These are phyloP conservation scores for Equus quagga DNA, from an alignment of 2,113 vertebrate species.

Conservation along the genomic window DNA sequence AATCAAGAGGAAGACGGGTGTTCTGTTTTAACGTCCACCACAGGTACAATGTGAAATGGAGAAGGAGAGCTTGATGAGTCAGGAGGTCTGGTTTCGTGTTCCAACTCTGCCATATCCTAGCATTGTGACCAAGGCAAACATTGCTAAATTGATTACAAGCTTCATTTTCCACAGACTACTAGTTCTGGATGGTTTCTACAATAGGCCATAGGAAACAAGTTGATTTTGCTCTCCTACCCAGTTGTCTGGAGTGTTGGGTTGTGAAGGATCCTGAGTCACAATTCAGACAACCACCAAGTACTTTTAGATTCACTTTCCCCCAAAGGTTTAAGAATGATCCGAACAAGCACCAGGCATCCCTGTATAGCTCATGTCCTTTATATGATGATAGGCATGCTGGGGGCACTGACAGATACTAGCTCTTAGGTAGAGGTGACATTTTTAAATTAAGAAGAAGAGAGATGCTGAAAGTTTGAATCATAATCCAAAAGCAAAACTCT, in stretches of 20 bases:
- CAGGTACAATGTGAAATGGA: not conserved
- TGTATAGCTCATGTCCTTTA: not conserved
- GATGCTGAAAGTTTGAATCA: not conserved
- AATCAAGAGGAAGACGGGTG: not conserved
- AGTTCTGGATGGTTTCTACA: not conserved
- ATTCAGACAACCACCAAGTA: not conserved
- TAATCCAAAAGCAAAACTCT: constrained; percentile 13
- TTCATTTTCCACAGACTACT: not conserved
- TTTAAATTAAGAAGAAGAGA: constrained; percentile 22
- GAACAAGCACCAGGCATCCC: not conserved
- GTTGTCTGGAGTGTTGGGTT: not conserved
- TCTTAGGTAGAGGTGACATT: not conserved
- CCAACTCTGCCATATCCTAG: not conserved
- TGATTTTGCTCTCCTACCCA: not conserved
- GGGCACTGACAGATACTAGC: not conserved
- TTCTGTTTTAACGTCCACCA: not conserved
- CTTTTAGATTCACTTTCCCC: not conserved
- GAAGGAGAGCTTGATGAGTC: not conserved
- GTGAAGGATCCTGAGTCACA: not conserved
- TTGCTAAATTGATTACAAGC: not conserved
- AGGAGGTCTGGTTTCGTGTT: not conserved
- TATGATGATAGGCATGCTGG: not conserved
- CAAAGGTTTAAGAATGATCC: not conserved
- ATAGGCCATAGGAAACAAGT: not conserved
- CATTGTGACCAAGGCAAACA: not conserved